Evolutionary conservation across 2,113 vertebrate species (phyloP), one percentile per base, ranked within the genome.

Genomic region (Crotalus helleri): DNA sequence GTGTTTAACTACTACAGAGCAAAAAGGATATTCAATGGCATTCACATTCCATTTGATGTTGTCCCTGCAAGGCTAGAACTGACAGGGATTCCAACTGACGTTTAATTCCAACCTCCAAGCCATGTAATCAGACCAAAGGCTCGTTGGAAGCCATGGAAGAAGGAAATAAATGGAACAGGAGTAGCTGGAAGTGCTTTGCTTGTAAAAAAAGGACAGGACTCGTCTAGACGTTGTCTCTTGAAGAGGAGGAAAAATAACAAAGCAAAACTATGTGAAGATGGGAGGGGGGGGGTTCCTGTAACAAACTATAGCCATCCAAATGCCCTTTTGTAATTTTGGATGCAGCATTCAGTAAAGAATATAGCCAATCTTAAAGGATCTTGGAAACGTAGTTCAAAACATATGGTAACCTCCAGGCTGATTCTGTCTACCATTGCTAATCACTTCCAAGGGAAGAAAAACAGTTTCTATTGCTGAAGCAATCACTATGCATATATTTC

Each of bases 31-130:
- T 55, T 91, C 90, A 94, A 54, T 94, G 61, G 95, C 69, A 95
- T 93, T 96, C 94, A 92, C 90, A 94, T 91, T 95, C 89, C 33
- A 90, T 95, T 96, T 96, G 87, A 86, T 91, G 92, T 89, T 94
- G 94, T 93, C 90, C 58, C 92, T 93, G 91, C 94, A 94, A 95
- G 92, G 93, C 57, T 94, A 4, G 74, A 91, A 94, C 33, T 94
- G 95, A 94, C 39, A 33, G 94, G 90, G 95, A 95, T 94, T 94
- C 93, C 90, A 87, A 39, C 64, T 96, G 95, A 95, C 95, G 93
- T 97, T 96, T 95, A 96, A 92, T 86, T 94, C 0, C 0, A 57
- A 94, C 92, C 93, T 94, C 92, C 91, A 39, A 95, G 96, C 90
- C 95, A 95, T 89, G 92, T 94, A 64, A 96, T 95, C 93, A 94